Base-by-base conservation (phyloP, 2,888 invertebrate genomes). In the Ichneumoninae sp. region DNA sequence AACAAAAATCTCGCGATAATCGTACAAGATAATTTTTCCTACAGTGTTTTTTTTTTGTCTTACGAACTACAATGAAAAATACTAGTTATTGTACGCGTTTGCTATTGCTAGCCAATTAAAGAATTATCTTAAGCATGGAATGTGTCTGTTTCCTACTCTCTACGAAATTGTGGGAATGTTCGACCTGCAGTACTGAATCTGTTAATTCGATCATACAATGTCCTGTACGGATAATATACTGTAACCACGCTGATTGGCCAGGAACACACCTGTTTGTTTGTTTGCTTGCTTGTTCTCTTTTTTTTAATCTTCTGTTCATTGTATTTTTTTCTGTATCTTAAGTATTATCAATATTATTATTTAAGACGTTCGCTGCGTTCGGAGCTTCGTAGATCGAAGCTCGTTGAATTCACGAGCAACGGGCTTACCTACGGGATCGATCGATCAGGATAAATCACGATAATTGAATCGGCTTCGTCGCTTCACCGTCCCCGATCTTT, bases 201-300 rank as follows among this genome's bases (percentile, higher is more conserved):
- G 80, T 87, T 89, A 87, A 87, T 75, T 82, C 74, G 79, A 79
- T 76, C 26, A 87, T 88, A 85, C 79, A 73, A 85, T 78, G 77
- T 87, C 80, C 81, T 84, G 85, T 88, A 79, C 87, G 84, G 86
- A 90, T 88, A 90, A 89, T 89, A 88, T 78, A 90, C 88, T 92
- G 92, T 92, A 93, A 93, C 92, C 93, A 92, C 92, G 92, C 91
- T 92, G 92, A 93, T 92, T 92, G 92, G 92, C 88, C 90, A 92
- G 92, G 92, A 93, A 92, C 92, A 92, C 91, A 91, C 91, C 91
- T 92, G 87, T 85, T 88, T 84, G 54, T 63, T 85, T 69, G 44
- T 78, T 78, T 78, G 68, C 26, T 68, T 73, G 22, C 22, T 75
- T 73, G 16, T 66, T 78, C 54, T 36, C 54, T 68, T 66, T 57